Base-by-base conservation (phyloP, 1,140 invertebrate genomes). In the Chironomus tepperi region DNA sequence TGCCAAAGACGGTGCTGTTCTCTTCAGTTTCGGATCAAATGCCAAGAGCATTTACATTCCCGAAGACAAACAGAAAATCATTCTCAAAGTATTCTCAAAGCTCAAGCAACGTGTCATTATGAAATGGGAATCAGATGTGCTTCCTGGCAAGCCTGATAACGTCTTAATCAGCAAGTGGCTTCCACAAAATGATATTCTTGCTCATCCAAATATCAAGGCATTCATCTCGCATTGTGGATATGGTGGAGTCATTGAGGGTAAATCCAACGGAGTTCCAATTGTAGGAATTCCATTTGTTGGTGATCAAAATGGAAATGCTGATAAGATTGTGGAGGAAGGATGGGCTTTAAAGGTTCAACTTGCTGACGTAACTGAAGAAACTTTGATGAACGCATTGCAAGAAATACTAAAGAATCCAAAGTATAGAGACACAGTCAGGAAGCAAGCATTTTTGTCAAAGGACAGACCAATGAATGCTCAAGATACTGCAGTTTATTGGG, bases 91-190 rank as follows among this genome's bases (percentile, higher is more conserved):
- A 3, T 70, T 78, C 34, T 75, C 83, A n/a, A 83, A 82, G 75
- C 42, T 86, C 9, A 82, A 81, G 42, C 80, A 85, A 75, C 81
- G 78, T 10, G 79, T 87, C 18, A 43, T 87, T 0, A 84, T 84
- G 83, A 85, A 85, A 77, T 86, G 79, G 74, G 81, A 82, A 76
- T 79, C 78, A 15, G 78, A 79, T 7, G 74, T 16, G 0, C 73
- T 78, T 1, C 73, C 75, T 0, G 79, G 43, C 76, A 78, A 70
- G 70, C 77, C 77, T 75, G 47, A 80, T 0, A 89, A 89, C 77
- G 83, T 89, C 10, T 81, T 83, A 21, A 79, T 85, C 42, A 77
- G 78, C 2, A 85, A 87, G 76, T 89, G 88, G 87, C 75, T 88
- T 19, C 87, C 87, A 5, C 88, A 89, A 77, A 81, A 81, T 73